These are phyloP conservation scores for Setophaga petechia DNA, from an alignment of 2,113 vertebrate genomes.

Conservation along the genomic window DNA sequence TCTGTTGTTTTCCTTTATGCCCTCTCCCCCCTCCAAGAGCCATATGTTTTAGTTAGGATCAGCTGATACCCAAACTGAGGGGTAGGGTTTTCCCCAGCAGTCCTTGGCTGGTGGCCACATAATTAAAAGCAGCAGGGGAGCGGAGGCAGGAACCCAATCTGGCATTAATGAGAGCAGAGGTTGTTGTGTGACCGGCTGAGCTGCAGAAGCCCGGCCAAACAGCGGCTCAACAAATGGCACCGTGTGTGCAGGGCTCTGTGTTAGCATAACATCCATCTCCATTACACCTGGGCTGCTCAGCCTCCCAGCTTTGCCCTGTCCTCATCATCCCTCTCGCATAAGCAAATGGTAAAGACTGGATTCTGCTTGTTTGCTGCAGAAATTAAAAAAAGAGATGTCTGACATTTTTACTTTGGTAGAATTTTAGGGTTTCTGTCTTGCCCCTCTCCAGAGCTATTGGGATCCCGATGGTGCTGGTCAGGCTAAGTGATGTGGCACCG, in stretches of 20 bases:
- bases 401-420: not conserved
- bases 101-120: not conserved
- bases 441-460: not conserved
- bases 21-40: not conserved
- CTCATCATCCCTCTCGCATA: not conserved
- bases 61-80: not conserved
- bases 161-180: slow-evolving; percentile 16
- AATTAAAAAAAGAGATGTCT: not conserved
- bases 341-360: not conserved
- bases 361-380: not conserved
- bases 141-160: not conserved
- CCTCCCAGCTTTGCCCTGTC: not conserved
- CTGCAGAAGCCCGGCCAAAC: not conserved
- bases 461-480: not conserved
- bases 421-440: not conserved
- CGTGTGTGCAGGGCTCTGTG: not conserved
- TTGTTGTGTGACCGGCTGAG: not conserved
- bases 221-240: not conserved
- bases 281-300: not conserved
- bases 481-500: not conserved
- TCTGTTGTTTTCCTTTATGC: not conserved
- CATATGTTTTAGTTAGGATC: not conserved
- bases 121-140: not conserved
- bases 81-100: slow-evolving; percentile 41
- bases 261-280: not conserved